Evolutionary conservation across 2,113 vertebrate species (phyloP), one percentile per base, ranked within the genome.

Genomic region (Tretioscincus oriximinensis): DNA sequence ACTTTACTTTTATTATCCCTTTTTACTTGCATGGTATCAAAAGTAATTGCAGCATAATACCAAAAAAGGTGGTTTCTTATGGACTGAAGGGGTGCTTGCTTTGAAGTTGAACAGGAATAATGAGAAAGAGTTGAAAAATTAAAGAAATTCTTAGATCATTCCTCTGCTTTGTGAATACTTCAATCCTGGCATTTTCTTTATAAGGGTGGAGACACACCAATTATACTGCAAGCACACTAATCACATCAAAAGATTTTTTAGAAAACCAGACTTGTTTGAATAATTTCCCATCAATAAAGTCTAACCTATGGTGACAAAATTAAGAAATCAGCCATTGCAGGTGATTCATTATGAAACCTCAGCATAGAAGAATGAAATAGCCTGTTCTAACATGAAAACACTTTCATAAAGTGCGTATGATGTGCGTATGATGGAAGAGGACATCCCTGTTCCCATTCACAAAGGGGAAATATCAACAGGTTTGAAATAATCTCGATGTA

Each of bases 81-180:
- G 5, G 76, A 84, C 1, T 76, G 81, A 81, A 85, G 31, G 20
- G 29, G 70, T 68, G 0, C 4, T 18, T 24, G 64, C 31, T 76
- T 63, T 0, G 2, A 21, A 85, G 79, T 3, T 31, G 58, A 63
- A 18, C 5, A 1, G 61, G 28, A n/a, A 76, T 28, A 45, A 83
- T 5, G 66, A 9, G 51, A 28, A 31, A 82, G 87, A 74, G 2
- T 14, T 64, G 90, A 47, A n/a, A 22, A 64, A n/a, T 35, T 80
- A 84, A 71, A 31, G 26, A 41, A 41, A 12, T 77, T 78, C 9
- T 58, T 68, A 1, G 10, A 26, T 0, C 0, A 18, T 29, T 68
- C n/a, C 72, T 77, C 73, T 77, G 68, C 29, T 72, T 84, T 78
- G 77, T 84, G 75, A 78, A 54, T 22, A 71, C 64, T 10, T 71